A percentile compares a stretch with the other conserved stretches of the same genome.
phyloP scores from a whole-genome alignment of 2,888 invertebrate species.

The Epinotia ramella region DNA sequence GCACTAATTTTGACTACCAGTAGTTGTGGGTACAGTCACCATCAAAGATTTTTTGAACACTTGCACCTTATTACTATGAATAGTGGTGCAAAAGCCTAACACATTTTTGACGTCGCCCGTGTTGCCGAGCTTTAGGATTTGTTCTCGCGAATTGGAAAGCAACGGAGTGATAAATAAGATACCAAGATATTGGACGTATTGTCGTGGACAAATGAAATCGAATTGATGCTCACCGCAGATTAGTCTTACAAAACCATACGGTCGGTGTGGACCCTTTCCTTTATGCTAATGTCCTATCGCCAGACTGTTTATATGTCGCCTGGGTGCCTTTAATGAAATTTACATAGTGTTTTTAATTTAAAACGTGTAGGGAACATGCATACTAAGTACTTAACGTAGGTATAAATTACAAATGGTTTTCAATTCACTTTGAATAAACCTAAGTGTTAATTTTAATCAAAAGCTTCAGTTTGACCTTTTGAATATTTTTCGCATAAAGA shows the following conservation, averaged over 20 bases:
- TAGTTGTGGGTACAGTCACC: too few species aligned
- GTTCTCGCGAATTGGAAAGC: too few species aligned
- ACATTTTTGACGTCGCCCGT: too few species aligned
- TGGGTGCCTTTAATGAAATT: slow-evolving; percentile 43
- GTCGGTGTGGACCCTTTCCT: slow-evolving; percentile 19
- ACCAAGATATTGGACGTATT: too few species aligned
- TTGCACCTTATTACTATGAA: too few species aligned
- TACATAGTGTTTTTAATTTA: slow-evolving; percentile 39
- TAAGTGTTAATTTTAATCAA: neutral
- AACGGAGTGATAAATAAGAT: too few species aligned
- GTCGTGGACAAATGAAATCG: too few species aligned
- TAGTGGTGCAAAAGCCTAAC: too few species aligned
- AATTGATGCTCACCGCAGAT: neutral
- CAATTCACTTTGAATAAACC: neutral
- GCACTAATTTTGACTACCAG: too few species aligned
- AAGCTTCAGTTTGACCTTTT: neutral
- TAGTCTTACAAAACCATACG: neutral
- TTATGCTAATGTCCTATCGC: slow-evolving; percentile 36
- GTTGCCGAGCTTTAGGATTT: too few species aligned
- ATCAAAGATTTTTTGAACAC: too few species aligned
- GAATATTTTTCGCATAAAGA: too few species aligned
- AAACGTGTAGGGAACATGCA: slow-evolving; percentile 30
- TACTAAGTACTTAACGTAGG: slow-evolving; percentile 24
- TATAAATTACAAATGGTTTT: slow-evolving; percentile 22
- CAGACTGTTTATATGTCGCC: slow-evolving; percentile 41